phyloP scores from a whole-genome alignment of 2,113 vertebrate species.

The Rutilus rutilus region DNA sequence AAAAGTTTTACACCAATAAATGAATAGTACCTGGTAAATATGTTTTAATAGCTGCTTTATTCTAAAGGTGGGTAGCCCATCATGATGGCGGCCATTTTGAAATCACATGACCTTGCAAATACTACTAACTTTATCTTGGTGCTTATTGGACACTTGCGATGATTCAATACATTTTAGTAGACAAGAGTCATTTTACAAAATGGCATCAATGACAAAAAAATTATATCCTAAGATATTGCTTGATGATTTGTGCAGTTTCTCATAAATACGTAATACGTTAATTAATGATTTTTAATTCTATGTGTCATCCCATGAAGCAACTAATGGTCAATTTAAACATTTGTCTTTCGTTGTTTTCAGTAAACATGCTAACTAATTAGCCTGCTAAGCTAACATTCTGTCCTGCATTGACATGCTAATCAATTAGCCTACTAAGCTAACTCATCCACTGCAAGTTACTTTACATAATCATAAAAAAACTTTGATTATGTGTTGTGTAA shows the following conservation, averaged over 20 bases:
- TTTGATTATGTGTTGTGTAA: too few species aligned
- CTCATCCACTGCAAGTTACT: neutral
- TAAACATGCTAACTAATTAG: neutral
- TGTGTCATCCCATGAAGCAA: neutral
- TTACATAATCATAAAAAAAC: too few species aligned
- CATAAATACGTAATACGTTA: neutral
- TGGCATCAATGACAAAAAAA: neutral
- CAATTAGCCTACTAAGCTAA: neutral
- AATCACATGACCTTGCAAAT: neutral
- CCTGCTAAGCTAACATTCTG: neutral
- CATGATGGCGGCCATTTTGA: neutral
- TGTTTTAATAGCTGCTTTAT: neutral
- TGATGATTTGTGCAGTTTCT: neutral
- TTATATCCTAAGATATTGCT: too few species aligned
- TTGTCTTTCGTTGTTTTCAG: neutral
- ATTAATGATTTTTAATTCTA: neutral
- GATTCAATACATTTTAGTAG: too few species aligned
- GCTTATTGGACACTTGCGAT: too few species aligned
- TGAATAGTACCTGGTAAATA: neutral
- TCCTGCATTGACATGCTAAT: neutral
- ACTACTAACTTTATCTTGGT: neutral
- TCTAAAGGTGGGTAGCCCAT: neutral
- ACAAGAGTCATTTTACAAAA: neutral
- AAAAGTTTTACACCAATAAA: neutral
- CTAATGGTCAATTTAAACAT: neutral